phyloP scores from a whole-genome alignment of 2,888 invertebrate species.

The Limnephilus auricula region DNA sequence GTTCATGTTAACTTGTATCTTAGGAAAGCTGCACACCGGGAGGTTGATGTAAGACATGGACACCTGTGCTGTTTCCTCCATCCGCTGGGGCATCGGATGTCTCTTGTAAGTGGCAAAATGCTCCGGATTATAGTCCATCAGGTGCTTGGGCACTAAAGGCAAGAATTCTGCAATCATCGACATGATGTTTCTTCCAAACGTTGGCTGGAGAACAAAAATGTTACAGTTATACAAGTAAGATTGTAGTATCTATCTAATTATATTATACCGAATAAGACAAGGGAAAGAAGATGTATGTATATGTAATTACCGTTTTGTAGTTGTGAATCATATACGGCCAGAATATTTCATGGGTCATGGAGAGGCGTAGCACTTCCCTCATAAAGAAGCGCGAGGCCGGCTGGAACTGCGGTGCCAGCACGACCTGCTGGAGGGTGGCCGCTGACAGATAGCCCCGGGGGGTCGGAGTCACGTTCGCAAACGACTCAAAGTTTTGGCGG shows the following conservation, averaged over 20 bases:
- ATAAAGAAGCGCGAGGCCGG: constrained; percentile 78
- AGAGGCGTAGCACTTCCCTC: constrained; percentile 80
- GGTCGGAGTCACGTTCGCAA: constrained; percentile 69
- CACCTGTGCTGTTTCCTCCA: constrained; percentile 13
- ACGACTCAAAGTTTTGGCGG: constrained; percentile 69
- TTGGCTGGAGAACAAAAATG: constrained; percentile 67
- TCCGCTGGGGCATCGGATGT: not conserved
- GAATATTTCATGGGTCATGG: constrained; percentile 77
- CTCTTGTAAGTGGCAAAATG: constrained; percentile 24
- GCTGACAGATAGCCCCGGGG: constrained; percentile 70
- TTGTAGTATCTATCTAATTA: too few species aligned
- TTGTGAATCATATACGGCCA: constrained; percentile 72
- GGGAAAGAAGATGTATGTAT: too few species aligned
- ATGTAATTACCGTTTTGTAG: not conserved
- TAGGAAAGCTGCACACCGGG: constrained; percentile 75
- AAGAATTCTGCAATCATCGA: constrained; percentile 62
- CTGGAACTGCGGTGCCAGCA: constrained; percentile 80
- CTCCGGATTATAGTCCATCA: constrained; percentile 46
- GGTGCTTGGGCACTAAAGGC: constrained; percentile 24
- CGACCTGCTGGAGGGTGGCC: constrained; percentile 68
- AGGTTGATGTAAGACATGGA: constrained; percentile 79
- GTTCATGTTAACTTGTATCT: constrained; percentile 77
- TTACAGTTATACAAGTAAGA: too few species aligned
- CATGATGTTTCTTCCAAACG: constrained; percentile 68
- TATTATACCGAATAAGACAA: too few species aligned